Evolutionary conservation across 2,888 invertebrate genomes (phyloP), one percentile per base, ranked within the genome.

Genomic region (Andrena trimmerana): DNA sequence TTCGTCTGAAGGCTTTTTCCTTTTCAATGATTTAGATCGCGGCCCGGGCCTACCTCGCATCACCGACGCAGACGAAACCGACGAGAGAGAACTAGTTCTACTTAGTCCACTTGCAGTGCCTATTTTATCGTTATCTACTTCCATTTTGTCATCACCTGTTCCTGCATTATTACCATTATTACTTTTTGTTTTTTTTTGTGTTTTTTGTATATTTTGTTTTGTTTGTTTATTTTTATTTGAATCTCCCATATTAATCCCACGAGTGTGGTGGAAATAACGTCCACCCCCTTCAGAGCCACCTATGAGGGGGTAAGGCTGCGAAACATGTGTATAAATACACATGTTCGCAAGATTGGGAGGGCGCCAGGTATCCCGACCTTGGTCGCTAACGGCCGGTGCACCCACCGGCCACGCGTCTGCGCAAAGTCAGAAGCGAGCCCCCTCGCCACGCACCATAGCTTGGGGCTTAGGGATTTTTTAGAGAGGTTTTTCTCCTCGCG

Each of bases 311-410:
- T n/a, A 20, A 52, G 0, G 52, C 52, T 20, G n/a, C n/a, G 20
- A 2, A n/a, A 20, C 20, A 0, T 1, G 42, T 0, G 0, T 42
- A 42, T 42, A 42, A 1, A 42, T 13, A 42, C 0, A 0, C 42
- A 4, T 13, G 13, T 42, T 1, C 42, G 0, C 0, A 42, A 13
- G 42, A 0, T 20, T 20, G 7, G 0, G 52, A 20, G 52, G 52
- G 52, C 52, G 52, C 8, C 0, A 52, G 20, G 52, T 52, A 52
- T 20, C 52, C 7, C 7, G 7, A 10, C 27, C 24, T 42, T 8
- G 60, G 29, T 0, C 60, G 60, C 60, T 29, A 60, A 1, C 0
- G 29, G 0, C 60, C 0, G 60, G 2, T 60, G 60, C 60, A 2
- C 60, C 60, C 60, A 27, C 60, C 27, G 0, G 31, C 31, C 57